Conservation (phyloP, 1,140 invertebrate species). For the Lepidurus packardi region DNA sequence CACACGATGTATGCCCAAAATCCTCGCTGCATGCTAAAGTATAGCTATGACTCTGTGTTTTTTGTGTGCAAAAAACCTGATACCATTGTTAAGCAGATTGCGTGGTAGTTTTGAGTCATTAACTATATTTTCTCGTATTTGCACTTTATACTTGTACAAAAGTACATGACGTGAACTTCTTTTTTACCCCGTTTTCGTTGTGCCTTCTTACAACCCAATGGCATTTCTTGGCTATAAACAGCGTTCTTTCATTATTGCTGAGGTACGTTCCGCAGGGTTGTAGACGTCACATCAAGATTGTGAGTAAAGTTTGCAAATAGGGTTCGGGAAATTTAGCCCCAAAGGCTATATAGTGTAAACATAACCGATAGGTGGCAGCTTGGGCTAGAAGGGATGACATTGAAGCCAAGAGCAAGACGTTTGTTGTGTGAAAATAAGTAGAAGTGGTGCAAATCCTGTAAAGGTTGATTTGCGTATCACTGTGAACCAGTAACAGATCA, state of each 20-base stretch:
- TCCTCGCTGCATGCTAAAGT: constrained; percentile 84
- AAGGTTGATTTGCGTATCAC: not conserved
- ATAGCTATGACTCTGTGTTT: constrained; percentile 82
- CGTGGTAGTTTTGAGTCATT: not conserved
- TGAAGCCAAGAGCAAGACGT: not conserved
- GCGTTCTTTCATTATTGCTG: not conserved
- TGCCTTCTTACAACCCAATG: not conserved
- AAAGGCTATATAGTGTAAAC: not conserved
- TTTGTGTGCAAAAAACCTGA: constrained; percentile 74
- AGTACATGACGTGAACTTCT: constrained; percentile 1
- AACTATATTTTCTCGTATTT: not conserved
- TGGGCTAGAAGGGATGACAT: not conserved
- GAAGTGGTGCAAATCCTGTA: not conserved
- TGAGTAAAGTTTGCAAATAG: not conserved
- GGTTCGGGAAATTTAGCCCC: not conserved
- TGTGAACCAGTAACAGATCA: not conserved
- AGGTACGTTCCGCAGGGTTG: not conserved
- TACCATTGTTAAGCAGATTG: not conserved
- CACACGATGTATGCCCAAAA: constrained; percentile 88
- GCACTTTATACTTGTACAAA: not conserved
- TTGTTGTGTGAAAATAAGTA: not conserved
- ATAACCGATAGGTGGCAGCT: not conserved
- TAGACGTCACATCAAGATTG: not conserved
- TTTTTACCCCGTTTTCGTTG: not conserved
- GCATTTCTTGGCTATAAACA: not conserved